Base-by-base conservation (phyloP, 1,140 invertebrate species). In the Hermatobates lingyangjiaoensis region DNA sequence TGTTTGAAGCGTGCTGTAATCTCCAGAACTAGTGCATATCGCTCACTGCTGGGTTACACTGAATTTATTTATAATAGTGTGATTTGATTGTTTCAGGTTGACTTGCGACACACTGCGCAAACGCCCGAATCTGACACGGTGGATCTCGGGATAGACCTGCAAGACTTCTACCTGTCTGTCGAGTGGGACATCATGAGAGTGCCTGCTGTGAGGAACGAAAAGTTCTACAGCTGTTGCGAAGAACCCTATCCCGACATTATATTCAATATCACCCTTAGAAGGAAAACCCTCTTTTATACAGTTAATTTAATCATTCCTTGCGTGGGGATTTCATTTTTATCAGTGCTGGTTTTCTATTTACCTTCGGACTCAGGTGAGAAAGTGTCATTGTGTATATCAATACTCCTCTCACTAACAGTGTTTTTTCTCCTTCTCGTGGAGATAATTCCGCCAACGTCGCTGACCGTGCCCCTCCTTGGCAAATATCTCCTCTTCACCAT, bases 401-500 rank as follows among this genome's bases (percentile, higher is more conserved):
- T 99, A 66, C 74, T 99, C 50, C 83, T 99, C 21, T 98, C 94
- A 52, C 72, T 99, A 59, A 98, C 94, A 62, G 93, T 98, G 72
- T 98, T 98, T 75, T 98, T 98, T 74, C 74, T 99, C 55, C 75
- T 99, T 58, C 73, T 99, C 58, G 91, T 87, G 58, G 92, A 97
- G 71, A 95, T 98, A 64, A 98, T 98, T 66, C 96, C 96, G 51
- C 93, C 96, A n/a, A 99, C 95, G 48, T 98, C 92, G 48, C 71
- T 98, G 44, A 94, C 94, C 42, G 91, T 99, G 51, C 94, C 95
- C 34, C 73, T 99, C 46, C 75, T 99, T 55, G 94, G 94, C 56
- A 96, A 96, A 74, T 99, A 98, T 73, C 76, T 99, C 30, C 76
- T 98, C 23, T 99, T 99, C 70, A 99, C 95, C 39, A 97, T 99